These are phyloP conservation scores for Whitmania pigra DNA, from an alignment of 1,140 invertebrate species.

Conservation along the genomic window DNA sequence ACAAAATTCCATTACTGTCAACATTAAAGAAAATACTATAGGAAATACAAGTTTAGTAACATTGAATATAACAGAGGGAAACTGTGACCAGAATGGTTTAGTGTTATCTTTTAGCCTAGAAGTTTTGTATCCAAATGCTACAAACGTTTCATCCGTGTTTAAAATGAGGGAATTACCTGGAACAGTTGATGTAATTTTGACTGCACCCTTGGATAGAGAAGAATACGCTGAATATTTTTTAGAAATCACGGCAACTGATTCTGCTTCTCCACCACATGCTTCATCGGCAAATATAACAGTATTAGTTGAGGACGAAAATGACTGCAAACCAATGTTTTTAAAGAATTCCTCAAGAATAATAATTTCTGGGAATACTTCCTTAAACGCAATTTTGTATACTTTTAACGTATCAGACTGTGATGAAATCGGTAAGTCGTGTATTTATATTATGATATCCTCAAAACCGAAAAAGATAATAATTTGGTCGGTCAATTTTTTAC, in stretches of 20 bases:
- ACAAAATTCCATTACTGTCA: conserved; percentile 17
- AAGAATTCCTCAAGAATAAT: background rate
- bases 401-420: conserved; percentile 6
- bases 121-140: background rate
- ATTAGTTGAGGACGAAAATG: conserved; percentile 10
- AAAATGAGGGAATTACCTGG: background rate
- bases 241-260: conserved; percentile 17
- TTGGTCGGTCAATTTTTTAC: too few species aligned
- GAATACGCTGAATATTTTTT: background rate
- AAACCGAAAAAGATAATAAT: too few species aligned
- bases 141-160: background rate
- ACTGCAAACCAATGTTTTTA: background rate
- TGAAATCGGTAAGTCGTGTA: background rate
- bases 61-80: background rate
- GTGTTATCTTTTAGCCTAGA: background rate
- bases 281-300: conserved; percentile 8
- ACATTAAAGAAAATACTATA: conserved; percentile 22
- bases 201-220: conserved; percentile 15
- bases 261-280: conserved; percentile 2
- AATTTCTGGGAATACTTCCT: background rate
- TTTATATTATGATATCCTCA: background rate
- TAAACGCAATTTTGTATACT: background rate
- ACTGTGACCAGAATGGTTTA: background rate
- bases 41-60: background rate
- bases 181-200: conserved; percentile 6